Base-by-base conservation (phyloP, 2,888 invertebrate species). In the Conops quadrifasciatus region DNA sequence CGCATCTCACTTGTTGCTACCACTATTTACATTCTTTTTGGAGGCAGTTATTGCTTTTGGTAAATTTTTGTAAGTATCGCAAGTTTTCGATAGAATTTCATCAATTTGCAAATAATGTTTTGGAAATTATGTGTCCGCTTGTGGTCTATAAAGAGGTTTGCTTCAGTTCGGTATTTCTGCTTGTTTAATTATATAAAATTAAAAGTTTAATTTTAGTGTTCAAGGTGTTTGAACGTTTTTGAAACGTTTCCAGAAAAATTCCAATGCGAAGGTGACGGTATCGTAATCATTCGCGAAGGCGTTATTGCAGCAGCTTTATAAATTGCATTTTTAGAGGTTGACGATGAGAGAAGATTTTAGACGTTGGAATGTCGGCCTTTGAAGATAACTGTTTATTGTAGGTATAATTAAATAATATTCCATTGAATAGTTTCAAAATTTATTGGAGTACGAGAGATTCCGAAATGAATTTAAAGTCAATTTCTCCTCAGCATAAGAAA, bases 191-290 rank as follows among this genome's bases (percentile, higher is more conserved):
- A 30, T n/a, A 36, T 21, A 19, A 62, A n/a, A 19, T 9, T 15
- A 16, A 19, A n/a, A 30, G 21, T 62, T 30, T 62, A 62, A 62
- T 62, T 62, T 36, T 36, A 36, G 62, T 36, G 36, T 21, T 62
- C 62, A 62, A 62, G 62, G 62, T 62, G 59, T 9, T 59, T 49
- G n/a, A n/a, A n/a, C n/a, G 51, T n/a, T 30, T 30, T 59, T 59
- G 62, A 53, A 62, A 45, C 19, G 19, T 56, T 62, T 43, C 62
- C 36, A 43, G 43, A 21, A 24, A 13, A 15, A 16, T 47, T 47
- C 63, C 63, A 63, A 26, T 24, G 0, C 45, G 19, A 1, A 53
- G 26, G 24, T 63, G 63, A 63, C 63, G 63, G 24, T 63, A 63
- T 63, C 24, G 16, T 28, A 26, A 30, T 59, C 28, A 59, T 4